Evolutionary conservation across 2,797 vertebrate genomes (phyloP).

Genomic region (Danionella dracula): DNA sequence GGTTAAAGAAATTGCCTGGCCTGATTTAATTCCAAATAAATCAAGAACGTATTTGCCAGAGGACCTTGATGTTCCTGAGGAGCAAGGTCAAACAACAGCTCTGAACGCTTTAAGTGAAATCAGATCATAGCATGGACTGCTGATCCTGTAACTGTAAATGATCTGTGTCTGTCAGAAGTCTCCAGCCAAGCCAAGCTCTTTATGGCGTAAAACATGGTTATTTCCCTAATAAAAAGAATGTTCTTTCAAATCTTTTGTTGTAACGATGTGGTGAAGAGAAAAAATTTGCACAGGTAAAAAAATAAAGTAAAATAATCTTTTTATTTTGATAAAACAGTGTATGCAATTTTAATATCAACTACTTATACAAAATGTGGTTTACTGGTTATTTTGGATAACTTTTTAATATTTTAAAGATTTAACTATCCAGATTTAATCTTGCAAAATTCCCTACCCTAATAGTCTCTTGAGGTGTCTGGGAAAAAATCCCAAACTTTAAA

Average conservation of each 20-base stretch:
- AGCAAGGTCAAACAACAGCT: conserved; percentile 21
- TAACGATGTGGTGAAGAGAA: neutral
- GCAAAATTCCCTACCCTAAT: too few species aligned
- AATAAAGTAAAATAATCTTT: too few species aligned
- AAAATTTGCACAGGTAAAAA: neutral
- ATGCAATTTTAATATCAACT: too few species aligned
- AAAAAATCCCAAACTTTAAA: too few species aligned
- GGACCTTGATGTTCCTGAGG: conserved; percentile 15
- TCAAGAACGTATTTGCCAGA: conserved; percentile 26
- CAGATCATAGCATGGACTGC: conserved; percentile 12
- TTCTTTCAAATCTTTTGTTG: neutral
- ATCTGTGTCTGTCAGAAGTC: conserved; percentile 22
- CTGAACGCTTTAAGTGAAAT: conserved; percentile 25
- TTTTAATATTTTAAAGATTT: too few species aligned
- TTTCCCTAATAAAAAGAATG: neutral
- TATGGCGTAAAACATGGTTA: conserved; percentile 15
- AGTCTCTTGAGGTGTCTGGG: too few species aligned
- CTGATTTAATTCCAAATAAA: conserved; percentile 37
- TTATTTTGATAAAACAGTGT: too few species aligned
- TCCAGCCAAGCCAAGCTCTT: conserved; percentile 20
- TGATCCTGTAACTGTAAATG: conserved; percentile 27
- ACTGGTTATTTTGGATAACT: too few species aligned
- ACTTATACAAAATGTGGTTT: too few species aligned
- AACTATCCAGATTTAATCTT: too few species aligned
- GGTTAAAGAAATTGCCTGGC: neutral